These are phyloP conservation scores for Lepisosteus oculatus DNA, from an alignment of 2,113 vertebrate species.

Conservation along the genomic window DNA sequence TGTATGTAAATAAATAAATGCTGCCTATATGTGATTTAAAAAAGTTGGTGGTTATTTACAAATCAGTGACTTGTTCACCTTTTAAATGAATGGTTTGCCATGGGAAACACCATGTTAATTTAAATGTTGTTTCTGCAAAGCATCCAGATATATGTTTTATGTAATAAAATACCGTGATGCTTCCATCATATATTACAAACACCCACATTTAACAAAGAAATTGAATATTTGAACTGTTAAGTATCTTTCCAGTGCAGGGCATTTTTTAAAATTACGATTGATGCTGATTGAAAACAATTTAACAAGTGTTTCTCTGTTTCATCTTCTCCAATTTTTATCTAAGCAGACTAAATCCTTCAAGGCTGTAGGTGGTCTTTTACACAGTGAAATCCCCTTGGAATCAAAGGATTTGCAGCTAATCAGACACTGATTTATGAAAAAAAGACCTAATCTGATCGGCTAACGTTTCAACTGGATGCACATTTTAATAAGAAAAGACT, in stretches of 20 bases:
- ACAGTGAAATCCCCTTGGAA: conserved; percentile 50
- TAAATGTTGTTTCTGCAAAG: too few relatives aligned
- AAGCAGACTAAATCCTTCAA: conserved; percentile 36
- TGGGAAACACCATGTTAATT: too few relatives aligned
- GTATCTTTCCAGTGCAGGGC: neutral
- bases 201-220: too few relatives aligned
- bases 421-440: conserved; percentile 58
- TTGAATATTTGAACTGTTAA: too few relatives aligned
- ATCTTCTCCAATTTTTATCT: conserved; percentile 47
- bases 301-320: conserved; percentile 43
- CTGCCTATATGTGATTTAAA: too few relatives aligned
- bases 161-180: too few relatives aligned
- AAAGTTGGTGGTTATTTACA: too few relatives aligned
- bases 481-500: conserved; percentile 54
- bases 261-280: neutral
- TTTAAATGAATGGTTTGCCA: too few relatives aligned
- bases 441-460: conserved; percentile 58
- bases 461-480: conserved; percentile 38
- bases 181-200: too few relatives aligned
- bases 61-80: too few relatives aligned
- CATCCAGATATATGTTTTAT: too few relatives aligned
- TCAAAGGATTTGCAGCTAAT: conserved; percentile 61
- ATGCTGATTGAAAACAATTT: conserved; percentile 56
- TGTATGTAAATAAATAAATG: too few relatives aligned
- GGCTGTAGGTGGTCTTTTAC: conserved; percentile 49